A percentile compares a stretch with the other conserved stretches of the same genome.
Conservation (phyloP, 2,888 invertebrate species). For the Leptodirus hochenwartii region DNA sequence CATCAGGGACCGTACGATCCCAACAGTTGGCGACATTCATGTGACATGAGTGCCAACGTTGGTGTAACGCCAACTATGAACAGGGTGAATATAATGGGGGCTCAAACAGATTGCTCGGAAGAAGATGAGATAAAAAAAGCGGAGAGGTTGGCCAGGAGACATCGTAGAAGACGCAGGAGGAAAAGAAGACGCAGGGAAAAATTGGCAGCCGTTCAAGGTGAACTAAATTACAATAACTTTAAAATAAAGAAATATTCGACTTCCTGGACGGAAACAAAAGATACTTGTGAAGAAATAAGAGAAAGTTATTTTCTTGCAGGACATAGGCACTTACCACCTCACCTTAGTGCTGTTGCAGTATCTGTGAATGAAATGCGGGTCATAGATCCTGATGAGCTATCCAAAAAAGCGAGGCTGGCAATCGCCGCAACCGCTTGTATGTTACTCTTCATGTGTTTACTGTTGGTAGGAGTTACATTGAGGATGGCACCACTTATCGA, state of each 20-base stretch:
- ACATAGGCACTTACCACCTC: no score
- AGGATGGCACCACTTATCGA: conserved; percentile 91
- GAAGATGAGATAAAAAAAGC: conserved; percentile 22
- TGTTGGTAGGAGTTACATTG: conserved; percentile 78
- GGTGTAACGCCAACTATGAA: no score
- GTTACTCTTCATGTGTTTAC: conserved; percentile 70
- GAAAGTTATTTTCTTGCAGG: no score
- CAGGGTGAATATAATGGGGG: no score
- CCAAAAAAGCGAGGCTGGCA: conserved; percentile 72
- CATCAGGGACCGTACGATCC: no score
- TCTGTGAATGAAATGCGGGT: conserved; percentile 31
- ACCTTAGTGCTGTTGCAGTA: conserved; percentile 18
- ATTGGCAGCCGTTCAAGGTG: conserved; percentile 15
- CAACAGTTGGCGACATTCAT: no score
- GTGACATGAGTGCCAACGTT: no score
- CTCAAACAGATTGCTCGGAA: conserved; percentile 17
- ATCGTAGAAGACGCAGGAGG: conserved; percentile 21
- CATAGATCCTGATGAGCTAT: conserved; percentile 63
- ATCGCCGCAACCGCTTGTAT: conserved; percentile 82
- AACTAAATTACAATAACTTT: no score
- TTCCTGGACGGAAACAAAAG: no score
- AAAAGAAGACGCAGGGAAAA: conserved; percentile 24
- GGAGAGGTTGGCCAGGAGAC: conserved; percentile 18
- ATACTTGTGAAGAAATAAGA: no score
- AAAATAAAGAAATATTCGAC: no score